Percentiles rank a stretch among this genome's conserved stretches.
phyloP scores from a whole-genome alignment of 2,797 vertebrate species.

The Sphaeramia orbicularis region DNA sequence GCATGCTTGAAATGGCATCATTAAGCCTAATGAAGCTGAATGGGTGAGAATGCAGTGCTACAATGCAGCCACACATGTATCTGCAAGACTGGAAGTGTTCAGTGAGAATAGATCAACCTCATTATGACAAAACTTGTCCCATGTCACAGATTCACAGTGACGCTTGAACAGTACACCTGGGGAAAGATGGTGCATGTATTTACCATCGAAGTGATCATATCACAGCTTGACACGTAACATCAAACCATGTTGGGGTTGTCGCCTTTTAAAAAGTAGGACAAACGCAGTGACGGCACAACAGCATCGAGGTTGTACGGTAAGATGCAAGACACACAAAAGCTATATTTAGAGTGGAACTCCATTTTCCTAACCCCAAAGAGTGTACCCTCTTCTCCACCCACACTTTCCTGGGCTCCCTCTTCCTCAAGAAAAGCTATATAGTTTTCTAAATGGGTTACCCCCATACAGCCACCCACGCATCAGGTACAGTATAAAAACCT shows the following conservation, averaged over 20 bases:
- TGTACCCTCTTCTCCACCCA: conserved; percentile 72
- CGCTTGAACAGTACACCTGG: conserved; percentile 69
- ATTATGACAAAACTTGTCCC: conserved; percentile 74
- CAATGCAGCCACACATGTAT: conserved; percentile 7
- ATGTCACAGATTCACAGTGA: conserved; percentile 61
- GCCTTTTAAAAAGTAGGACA: conserved; percentile 77
- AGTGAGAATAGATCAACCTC: conserved; percentile 63
- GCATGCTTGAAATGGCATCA: background rate
- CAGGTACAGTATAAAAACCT: conserved; percentile 85
- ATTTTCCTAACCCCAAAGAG: conserved; percentile 74
- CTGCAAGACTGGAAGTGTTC: conserved; percentile 17
- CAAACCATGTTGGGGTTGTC: conserved; percentile 68
- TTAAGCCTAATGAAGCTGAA: conserved; percentile 10
- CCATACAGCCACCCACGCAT: conserved; percentile 82
- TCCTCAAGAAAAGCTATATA: conserved; percentile 39
- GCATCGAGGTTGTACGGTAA: conserved; percentile 42
- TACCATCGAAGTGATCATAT: conserved; percentile 69
- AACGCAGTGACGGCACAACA: conserved; percentile 43
- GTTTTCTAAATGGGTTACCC: conserved; percentile 82
- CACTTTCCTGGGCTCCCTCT: conserved; percentile 68
- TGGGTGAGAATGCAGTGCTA: background rate
- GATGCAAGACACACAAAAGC: conserved; percentile 28
- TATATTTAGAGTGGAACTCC: conserved; percentile 81
- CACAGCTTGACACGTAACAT: conserved; percentile 54
- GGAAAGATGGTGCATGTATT: conserved; percentile 51